Evolutionary conservation across 2,113 vertebrate genomes (phyloP).

Genomic region (Acinonyx jubatus): DNA sequence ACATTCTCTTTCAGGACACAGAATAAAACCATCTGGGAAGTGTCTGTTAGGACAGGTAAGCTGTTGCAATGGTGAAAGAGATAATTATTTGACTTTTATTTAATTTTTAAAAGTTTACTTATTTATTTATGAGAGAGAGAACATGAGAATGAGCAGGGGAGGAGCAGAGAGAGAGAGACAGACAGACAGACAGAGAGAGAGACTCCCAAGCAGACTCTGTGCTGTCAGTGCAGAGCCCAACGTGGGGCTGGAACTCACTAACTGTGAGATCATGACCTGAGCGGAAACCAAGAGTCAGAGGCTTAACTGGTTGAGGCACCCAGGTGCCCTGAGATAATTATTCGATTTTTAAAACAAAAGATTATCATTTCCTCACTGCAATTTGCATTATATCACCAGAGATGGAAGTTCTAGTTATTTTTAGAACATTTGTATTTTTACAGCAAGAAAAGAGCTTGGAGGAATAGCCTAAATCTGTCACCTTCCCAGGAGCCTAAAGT

Average conservation of each 20-base stretch:
- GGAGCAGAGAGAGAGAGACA: no score
- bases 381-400: neutral
- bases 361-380: neutral
- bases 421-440: constrained; percentile 19
- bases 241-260: no score
- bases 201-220: no score
- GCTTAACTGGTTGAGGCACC: no score
- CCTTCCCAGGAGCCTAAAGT: neutral
- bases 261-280: no score
- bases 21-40: neutral
- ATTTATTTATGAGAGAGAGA: no score
- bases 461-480: neutral
- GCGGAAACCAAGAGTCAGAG: no score
- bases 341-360: neutral
- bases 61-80: neutral
- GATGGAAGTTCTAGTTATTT: constrained; percentile 10
- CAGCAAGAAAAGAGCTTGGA: neutral
- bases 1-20: neutral
- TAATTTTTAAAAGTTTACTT: no score
- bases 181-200: no score
- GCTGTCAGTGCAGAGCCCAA: no score
- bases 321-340: neutral
- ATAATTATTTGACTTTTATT: neutral
- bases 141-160: no score
- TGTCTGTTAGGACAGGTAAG: neutral